phyloP scores from a whole-genome alignment of 2,888 invertebrate genomes.

The Aporophyla lueneburgensis region DNA sequence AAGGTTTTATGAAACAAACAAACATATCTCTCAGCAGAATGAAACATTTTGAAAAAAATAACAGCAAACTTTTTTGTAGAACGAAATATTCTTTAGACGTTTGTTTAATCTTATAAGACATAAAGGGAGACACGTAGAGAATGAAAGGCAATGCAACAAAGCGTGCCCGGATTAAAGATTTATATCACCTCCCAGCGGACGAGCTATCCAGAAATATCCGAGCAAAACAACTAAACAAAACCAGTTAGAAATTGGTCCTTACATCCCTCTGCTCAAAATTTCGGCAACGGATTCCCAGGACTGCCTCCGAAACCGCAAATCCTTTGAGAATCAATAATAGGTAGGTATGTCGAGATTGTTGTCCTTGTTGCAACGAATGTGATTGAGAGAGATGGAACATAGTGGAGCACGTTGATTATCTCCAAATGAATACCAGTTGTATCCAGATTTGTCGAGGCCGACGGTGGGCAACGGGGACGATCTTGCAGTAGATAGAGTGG shows the following conservation, averaged over 20 bases:
- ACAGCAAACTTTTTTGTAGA: not conserved
- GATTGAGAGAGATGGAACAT: constrained; percentile 60
- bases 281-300: constrained; percentile 35
- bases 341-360: constrained; percentile 42
- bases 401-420: constrained; percentile 75
- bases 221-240: constrained; percentile 28
- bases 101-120: constrained; percentile 35
- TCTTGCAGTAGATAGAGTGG: constrained; percentile 26
- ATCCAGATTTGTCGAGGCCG: constrained; percentile 81
- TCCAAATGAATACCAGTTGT: constrained; percentile 85
- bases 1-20: constrained; percentile 10
- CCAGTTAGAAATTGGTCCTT: constrained; percentile 24
- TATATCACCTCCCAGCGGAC: constrained; percentile 39
- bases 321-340: constrained; percentile 64
- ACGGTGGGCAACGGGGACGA: constrained; percentile 46
- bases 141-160: constrained; percentile 50
- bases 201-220: constrained; percentile 12
- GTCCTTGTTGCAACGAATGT: constrained; percentile 47
- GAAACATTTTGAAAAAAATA: not conserved
- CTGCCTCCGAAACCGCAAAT: constrained; percentile 53
- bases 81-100: constrained; percentile 19
- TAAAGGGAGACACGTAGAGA: constrained; percentile 35
- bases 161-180: constrained; percentile 55
- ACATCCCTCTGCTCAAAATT: constrained; percentile 29
- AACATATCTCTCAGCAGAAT: not conserved